These are phyloP conservation scores for Vesta saturnalis DNA, from an alignment of 2,888 invertebrate genomes.

Conservation along the genomic window DNA sequence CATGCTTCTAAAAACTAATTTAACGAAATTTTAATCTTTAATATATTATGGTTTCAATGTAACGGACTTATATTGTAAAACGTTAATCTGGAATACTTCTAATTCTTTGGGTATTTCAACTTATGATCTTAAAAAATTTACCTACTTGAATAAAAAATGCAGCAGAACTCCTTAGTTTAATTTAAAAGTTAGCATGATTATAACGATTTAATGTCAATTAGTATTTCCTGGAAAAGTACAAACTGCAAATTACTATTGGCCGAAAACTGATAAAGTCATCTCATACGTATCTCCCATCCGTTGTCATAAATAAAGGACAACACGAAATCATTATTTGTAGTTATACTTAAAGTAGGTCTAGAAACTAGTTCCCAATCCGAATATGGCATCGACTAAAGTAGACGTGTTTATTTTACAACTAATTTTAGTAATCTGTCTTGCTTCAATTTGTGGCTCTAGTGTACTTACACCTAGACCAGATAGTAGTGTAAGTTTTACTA, in stretches of 20 bases:
- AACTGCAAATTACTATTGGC: neutral
- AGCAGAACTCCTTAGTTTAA: no score
- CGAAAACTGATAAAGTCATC: neutral
- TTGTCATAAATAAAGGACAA: constrained; percentile 19
- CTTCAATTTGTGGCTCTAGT: neutral
- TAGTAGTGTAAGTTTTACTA: neutral
- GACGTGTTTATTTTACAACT: neutral
- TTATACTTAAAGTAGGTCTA: constrained; percentile 13
- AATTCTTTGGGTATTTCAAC: no score
- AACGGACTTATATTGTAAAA: no score
- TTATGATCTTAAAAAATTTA: no score
- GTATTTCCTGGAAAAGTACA: constrained; percentile 5
- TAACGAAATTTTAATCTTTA: no score
- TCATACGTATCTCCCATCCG: constrained; percentile 14
- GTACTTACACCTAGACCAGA: neutral
- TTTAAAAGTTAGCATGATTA: no score
- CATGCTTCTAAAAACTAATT: no score
- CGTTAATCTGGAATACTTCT: no score
- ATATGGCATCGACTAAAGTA: neutral
- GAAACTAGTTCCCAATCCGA: neutral
- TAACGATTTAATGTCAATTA: neutral
- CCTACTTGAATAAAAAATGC: no score
- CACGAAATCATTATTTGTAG: constrained; percentile 7
- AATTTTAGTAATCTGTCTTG: neutral
- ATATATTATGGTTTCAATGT: no score